Evolutionary conservation across 2,113 vertebrate species (phyloP).

Genomic region (Burhinus bistriatus): DNA sequence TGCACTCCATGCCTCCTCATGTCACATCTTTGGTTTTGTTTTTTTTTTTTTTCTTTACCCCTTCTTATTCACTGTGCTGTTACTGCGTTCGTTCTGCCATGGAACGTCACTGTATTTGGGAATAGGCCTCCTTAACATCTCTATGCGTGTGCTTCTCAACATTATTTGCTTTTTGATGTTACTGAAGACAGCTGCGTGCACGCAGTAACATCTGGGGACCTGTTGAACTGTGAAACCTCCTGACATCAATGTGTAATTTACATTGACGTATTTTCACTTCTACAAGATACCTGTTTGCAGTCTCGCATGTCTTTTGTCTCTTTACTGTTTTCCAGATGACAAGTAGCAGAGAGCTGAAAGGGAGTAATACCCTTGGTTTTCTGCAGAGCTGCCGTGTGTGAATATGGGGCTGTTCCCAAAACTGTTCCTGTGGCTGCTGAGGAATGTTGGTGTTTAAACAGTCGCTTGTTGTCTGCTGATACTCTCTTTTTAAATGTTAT

Average conservation of each 20-base stretch:
- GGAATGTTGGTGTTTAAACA: not conserved
- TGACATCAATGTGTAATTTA: not conserved
- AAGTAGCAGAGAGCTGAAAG: not conserved
- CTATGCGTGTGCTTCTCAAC: not conserved
- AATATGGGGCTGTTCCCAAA: not conserved
- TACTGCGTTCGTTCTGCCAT: not conserved
- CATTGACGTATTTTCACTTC: not conserved
- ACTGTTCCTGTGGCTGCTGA: not conserved
- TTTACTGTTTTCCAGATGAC: not conserved
- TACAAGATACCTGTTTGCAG: not conserved
- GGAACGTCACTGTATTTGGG: not conserved
- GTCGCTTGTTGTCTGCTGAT: not conserved
- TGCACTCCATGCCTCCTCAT: fast-evolving
- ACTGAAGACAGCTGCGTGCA: not conserved
- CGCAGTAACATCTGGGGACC: conserved; percentile 9
- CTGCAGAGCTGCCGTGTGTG: not conserved
- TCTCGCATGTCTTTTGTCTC: not conserved
- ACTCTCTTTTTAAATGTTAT: not conserved
- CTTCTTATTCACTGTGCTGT: not conserved
- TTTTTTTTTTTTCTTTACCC: not conserved
- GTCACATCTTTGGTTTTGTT: not conserved
- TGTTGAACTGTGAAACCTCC: conserved; percentile 6
- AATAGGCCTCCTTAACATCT: not conserved
- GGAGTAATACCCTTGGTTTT: not conserved
- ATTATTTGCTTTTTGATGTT: not conserved